Conservation (phyloP, 2,797 vertebrate genomes). For the Gobionotothen gibberifrons region DNA sequence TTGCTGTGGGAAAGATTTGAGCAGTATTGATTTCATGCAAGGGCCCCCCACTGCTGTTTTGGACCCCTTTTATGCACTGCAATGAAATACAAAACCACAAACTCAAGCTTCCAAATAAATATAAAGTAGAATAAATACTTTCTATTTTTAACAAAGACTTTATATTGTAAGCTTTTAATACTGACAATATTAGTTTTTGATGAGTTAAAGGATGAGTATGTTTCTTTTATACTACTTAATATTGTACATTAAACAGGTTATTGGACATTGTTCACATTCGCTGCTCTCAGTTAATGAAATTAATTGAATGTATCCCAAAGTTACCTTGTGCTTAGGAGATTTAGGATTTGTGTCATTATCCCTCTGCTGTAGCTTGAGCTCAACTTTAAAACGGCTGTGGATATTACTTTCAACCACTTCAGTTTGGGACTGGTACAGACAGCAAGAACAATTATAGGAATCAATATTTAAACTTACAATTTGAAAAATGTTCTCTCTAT, state of each 20-base stretch:
- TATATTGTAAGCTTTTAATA: neutral
- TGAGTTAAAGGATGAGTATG: neutral
- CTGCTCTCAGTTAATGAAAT: too few species aligned
- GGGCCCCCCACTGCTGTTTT: neutral
- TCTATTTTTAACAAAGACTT: neutral
- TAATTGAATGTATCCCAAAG: too few species aligned
- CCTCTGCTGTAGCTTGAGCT: too few species aligned
- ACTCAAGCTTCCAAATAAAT: neutral
- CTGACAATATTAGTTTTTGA: neutral
- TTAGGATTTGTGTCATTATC: too few species aligned
- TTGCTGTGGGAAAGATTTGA: neutral
- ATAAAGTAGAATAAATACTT: neutral
- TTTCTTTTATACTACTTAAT: neutral
- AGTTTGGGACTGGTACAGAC: too few species aligned
- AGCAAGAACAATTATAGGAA: too few species aligned
- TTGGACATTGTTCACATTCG: neutral
- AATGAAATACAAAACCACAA: slow-evolving; percentile 21
- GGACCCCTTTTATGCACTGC: neutral
- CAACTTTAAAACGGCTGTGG: too few species aligned
- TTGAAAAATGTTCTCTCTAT: too few species aligned
- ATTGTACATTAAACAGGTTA: neutral
- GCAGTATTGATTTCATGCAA: neutral
- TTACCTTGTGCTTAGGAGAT: too few species aligned
- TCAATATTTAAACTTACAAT: too few species aligned
- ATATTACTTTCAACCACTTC: too few species aligned